These are phyloP conservation scores for Acholoe squamosa DNA, from an alignment of 2,888 invertebrate genomes.

Conservation along the genomic window DNA sequence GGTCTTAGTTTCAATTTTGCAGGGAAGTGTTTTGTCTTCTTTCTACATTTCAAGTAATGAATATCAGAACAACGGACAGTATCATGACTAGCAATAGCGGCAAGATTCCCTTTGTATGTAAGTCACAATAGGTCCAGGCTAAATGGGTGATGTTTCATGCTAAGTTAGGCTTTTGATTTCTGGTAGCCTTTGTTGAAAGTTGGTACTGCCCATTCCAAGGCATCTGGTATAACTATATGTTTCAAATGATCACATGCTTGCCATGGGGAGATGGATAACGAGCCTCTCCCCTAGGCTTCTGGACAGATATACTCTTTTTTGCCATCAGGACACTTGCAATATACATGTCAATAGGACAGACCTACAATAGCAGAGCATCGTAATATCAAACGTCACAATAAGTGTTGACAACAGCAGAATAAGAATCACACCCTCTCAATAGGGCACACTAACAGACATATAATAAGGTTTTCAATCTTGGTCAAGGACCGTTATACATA, in stretches of 20 bases:
- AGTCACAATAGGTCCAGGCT: conserved; percentile 34
- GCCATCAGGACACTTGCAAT: neutral
- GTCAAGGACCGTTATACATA: neutral
- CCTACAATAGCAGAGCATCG: neutral
- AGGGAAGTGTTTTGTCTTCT: neutral
- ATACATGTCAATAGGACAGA: neutral
- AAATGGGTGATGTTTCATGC: neutral
- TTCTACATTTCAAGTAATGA: conserved; percentile 10
- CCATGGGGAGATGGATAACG: neutral
- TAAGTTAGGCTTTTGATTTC: neutral
- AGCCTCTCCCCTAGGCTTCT: neutral
- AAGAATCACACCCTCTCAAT: conserved; percentile 9
- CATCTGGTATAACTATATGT: neutral
- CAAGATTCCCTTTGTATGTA: neutral
- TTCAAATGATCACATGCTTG: neutral
- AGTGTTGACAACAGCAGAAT: conserved; percentile 11
- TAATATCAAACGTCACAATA: neutral
- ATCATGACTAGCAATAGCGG: neutral
- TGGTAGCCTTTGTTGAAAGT: neutral
- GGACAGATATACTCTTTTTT: conserved; percentile 20
- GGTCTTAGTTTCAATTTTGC: neutral
- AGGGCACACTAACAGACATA: neutral
- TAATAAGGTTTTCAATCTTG: conserved; percentile 9
- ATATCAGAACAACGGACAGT: conserved; percentile 11
- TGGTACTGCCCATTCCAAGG: neutral